A percentile compares a stretch with the other conserved stretches of the same genome.
Conservation (phyloP, 2,888 invertebrate species). For the Drosophila pseudotakahashii region DNA sequence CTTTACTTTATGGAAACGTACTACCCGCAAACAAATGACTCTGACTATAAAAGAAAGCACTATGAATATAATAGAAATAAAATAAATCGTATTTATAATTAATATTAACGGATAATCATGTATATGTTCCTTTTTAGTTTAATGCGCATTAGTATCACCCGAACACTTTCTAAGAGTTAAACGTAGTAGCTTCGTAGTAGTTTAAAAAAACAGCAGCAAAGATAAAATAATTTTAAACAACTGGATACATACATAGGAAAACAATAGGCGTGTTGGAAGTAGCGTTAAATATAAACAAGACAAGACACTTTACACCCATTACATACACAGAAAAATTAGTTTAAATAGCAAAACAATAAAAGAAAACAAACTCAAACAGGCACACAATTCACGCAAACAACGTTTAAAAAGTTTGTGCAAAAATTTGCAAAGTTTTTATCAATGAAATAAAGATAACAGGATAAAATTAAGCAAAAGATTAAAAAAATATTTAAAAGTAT, state of each 20-base stretch:
- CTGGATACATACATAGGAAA: slow-evolving; percentile 21
- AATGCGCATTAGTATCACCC: slow-evolving; percentile 66
- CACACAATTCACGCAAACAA: slow-evolving; percentile 32
- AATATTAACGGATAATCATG: slow-evolving; percentile 70
- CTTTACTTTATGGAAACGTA: slow-evolving; percentile 61
- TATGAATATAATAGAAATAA: slow-evolving; percentile 54
- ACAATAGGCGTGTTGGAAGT: slow-evolving; percentile 50
- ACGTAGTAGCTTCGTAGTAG: slow-evolving; percentile 76
- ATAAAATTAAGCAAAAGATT: slow-evolving; percentile 28
- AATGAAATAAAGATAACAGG: slow-evolving; percentile 20
- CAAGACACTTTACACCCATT: slow-evolving; percentile 35
- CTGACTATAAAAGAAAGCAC: slow-evolving; percentile 75
- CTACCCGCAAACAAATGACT: slow-evolving; percentile 71
- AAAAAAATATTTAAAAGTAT: slow-evolving; percentile 32
- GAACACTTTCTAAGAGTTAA: slow-evolving; percentile 62
- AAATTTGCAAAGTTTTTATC: slow-evolving; percentile 61
- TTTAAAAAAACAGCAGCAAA: slow-evolving; percentile 50
- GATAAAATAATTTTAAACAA: slow-evolving; percentile 37
- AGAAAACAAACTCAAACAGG: slow-evolving; percentile 17
- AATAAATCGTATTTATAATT: too few species aligned
- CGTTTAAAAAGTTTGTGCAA: slow-evolving; percentile 74
- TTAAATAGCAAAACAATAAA: slow-evolving; percentile 20
- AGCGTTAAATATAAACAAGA: slow-evolving; percentile 25
- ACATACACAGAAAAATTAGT: slow-evolving; percentile 22
- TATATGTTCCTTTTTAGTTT: slow-evolving; percentile 82